Evolutionary conservation across 2,113 vertebrate genomes (phyloP).

Genomic region (Taxidea taxus): DNA sequence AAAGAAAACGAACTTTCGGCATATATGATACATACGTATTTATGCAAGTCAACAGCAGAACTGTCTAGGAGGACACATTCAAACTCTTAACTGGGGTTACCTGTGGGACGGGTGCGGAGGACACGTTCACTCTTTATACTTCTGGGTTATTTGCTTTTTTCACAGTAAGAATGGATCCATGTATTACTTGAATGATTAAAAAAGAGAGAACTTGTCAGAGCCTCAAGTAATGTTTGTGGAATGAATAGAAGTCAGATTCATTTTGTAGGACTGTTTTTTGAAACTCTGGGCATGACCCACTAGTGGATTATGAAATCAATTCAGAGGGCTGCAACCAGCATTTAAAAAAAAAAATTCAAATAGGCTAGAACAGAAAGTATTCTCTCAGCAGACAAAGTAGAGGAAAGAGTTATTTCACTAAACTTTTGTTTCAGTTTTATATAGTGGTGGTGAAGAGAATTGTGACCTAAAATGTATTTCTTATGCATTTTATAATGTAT

Average conservation of each 20-base stretch:
- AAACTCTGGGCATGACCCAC: neutral
- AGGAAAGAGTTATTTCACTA: neutral
- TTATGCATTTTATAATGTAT: neutral
- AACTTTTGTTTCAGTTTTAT: slow-evolving; percentile 5
- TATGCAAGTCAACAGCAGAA: neutral
- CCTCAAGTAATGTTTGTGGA: neutral
- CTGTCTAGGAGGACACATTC: neutral
- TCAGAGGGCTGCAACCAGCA: neutral
- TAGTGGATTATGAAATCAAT: neutral
- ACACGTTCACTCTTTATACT: neutral
- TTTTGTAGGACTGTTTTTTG: slow-evolving; percentile 25
- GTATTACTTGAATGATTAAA: neutral
- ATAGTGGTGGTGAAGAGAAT: neutral
- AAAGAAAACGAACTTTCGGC: neutral
- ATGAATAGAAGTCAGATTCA: neutral
- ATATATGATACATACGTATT: too few relatives aligned
- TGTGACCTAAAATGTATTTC: neutral
- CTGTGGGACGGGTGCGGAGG: neutral
- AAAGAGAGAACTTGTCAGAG: neutral
- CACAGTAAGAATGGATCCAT: neutral
- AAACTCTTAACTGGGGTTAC: neutral
- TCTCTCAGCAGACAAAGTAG: neutral
- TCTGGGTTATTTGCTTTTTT: slow-evolving; percentile 21
- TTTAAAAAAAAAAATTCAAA: neutral
- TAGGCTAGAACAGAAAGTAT: slow-evolving; percentile 14